Base-by-base conservation (phyloP, 2,113 vertebrate genomes). In the Pachycephala philippinensis region DNA sequence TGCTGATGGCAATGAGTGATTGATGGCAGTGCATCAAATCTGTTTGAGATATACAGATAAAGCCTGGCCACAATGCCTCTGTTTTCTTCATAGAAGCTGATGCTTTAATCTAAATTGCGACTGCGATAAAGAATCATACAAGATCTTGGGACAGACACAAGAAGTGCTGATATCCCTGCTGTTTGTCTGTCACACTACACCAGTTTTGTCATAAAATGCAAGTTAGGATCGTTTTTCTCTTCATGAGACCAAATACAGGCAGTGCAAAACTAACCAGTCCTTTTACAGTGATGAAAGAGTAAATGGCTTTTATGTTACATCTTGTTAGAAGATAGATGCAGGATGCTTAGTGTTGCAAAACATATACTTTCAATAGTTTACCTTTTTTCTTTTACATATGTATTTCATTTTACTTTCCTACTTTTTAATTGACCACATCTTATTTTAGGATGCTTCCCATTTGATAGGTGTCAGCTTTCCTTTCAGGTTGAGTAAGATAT, bases 161-260 rank as follows among this genome's bases (percentile, higher is more conserved):
- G 64, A 57, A 76, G 35, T 28, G 13, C 28, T 40, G 50, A 49
- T 72, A 12, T 28, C 18, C 13, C 26, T 7, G 4, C 27, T 60
- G 44, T 63, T 75, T 59, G 21, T 63, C 23, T 90, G 45, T 40
- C 0, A 0, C 15, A 24, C 18, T 76, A 10, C 6, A 15, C 21
- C 59, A 45, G 33, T 23, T 59, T 71, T 78, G 37, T 80, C 4
- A 6, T 61, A 44, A 86, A 76, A 69, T 52, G 20, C 31, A 60
- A 47, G 39, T 22, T 76, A 61, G n/a, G 8, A 17, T 89, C 1
- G 2, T 35, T 83, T 44, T 79, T 71, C 10, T 64, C 13, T 53
- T 72, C 14, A 1, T 37, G 54, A 91, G 13, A 44, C 35, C 31
- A 18, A 17, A 39, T 37, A 28, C 4, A n/a, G 31, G 20, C 57